Evolutionary conservation across 2,888 invertebrate genomes (phyloP).

Genomic region (Drosophila barbarae): DNA sequence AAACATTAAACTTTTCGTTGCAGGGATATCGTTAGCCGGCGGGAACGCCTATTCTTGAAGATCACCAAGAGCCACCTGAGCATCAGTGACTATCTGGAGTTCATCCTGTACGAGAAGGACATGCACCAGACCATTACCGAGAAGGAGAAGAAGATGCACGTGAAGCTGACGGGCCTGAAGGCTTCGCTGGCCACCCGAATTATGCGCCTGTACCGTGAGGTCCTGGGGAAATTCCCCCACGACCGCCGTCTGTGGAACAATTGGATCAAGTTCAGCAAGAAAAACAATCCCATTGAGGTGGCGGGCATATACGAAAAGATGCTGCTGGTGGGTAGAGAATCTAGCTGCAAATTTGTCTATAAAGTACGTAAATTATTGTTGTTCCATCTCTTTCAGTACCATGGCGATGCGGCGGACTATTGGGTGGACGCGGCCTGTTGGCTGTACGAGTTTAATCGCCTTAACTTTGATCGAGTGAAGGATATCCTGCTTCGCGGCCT

Average conservation of each 20-base stretch:
- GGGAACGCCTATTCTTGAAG: constrained; percentile 72
- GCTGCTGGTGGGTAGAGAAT: constrained; percentile 81
- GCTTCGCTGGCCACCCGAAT: constrained; percentile 85
- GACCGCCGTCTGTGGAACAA: constrained; percentile 88
- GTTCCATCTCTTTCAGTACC: constrained; percentile 80
- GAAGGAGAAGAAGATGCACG: constrained; percentile 83
- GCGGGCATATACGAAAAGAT: constrained; percentile 83
- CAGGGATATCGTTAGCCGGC: constrained; percentile 71
- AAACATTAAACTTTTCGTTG: neutral
- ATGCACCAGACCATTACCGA: constrained; percentile 68
- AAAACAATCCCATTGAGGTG: constrained; percentile 82
- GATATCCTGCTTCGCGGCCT: constrained; percentile 87
- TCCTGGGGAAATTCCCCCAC: constrained; percentile 85
- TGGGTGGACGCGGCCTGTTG: constrained; percentile 88
- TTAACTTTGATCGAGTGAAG: constrained; percentile 85
- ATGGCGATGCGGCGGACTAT: constrained; percentile 86
- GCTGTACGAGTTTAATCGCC: constrained; percentile 76
- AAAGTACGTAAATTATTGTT: neutral
- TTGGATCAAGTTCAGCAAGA: constrained; percentile 89
- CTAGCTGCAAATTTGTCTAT: neutral
- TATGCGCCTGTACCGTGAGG: constrained; percentile 86
- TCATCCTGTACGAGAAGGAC: constrained; percentile 76
- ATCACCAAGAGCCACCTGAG: constrained; percentile 66
- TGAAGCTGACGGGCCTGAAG: constrained; percentile 83
- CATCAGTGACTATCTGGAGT: constrained; percentile 72